A percentile compares a stretch with the other conserved stretches of the same genome.
Evolutionary conservation across 2,888 invertebrate species (phyloP).

Genomic region (Cetonia aurata): DNA sequence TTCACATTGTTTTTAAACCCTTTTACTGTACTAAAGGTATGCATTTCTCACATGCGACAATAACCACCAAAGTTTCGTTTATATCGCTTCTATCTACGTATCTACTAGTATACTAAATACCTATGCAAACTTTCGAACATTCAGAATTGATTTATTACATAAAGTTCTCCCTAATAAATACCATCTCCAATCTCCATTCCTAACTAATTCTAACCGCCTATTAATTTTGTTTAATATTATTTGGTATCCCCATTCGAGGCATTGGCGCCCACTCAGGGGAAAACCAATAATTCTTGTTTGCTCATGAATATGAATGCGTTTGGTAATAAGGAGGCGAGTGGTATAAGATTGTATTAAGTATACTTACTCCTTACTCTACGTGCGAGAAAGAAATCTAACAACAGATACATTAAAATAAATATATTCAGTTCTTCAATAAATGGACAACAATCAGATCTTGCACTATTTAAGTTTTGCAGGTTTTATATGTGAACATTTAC

Average conservation of each 20-base stretch:
- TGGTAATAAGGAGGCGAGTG: too few relatives aligned
- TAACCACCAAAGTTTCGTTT: conserved; percentile 16
- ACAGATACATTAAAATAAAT: too few relatives aligned
- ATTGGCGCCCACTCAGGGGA: neutral
- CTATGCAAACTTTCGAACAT: neutral
- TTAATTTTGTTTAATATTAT: conserved; percentile 33
- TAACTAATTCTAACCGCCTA: conserved; percentile 22
- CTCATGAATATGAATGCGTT: conserved; percentile 31
- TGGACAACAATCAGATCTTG: too few relatives aligned
- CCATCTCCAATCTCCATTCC: neutral
- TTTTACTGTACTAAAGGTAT: too few relatives aligned
- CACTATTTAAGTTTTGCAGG: too few relatives aligned
- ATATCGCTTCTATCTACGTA: conserved; percentile 25
- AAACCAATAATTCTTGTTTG: conserved; percentile 20
- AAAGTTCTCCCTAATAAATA: conserved; percentile 33
- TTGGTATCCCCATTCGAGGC: neutral
- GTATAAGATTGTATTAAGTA: too few relatives aligned
- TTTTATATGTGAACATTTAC: too few relatives aligned
- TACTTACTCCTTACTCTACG: too few relatives aligned
- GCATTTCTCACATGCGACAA: too few relatives aligned
- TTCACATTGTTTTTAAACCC: too few relatives aligned
- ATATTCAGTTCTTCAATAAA: too few relatives aligned
- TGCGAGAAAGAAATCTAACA: too few relatives aligned
- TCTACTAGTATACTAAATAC: conserved; percentile 28
- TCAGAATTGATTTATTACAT: conserved; percentile 33